Evolutionary conservation across 37 sponge, comb jelly and placozoan species (phyloP).

Genomic region (Trichoplax adhaerens): DNA sequence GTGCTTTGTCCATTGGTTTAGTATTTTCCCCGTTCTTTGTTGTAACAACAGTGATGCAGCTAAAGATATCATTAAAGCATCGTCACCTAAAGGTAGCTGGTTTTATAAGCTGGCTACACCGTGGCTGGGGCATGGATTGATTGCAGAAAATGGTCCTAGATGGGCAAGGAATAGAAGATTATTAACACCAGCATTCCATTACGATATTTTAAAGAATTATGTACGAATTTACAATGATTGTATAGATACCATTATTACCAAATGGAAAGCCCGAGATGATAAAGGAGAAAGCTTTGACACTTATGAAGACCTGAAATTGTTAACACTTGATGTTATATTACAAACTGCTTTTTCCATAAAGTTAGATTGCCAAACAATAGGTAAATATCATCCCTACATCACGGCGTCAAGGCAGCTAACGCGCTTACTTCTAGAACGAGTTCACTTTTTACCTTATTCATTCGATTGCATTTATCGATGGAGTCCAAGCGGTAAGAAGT

Average conservation of each 20-base stretch:
- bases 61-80: too few species aligned
- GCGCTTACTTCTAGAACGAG: too few species aligned
- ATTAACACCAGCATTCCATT: slow-evolving; percentile 71
- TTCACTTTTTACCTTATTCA: too few species aligned
- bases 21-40: too few species aligned
- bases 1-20: too few species aligned
- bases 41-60: too few species aligned
- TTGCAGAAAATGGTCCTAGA: slow-evolving; percentile 43
- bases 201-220: slow-evolving; percentile 52
- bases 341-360: slow-evolving; percentile 48
- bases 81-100: too few species aligned
- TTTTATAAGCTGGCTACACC: too few species aligned
- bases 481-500: too few species aligned
- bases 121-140: slow-evolving; percentile 19
- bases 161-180: slow-evolving; percentile 55
- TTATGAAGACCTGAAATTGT: slow-evolving; percentile 22
- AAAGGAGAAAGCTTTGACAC: slow-evolving; percentile 15
- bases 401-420: too few species aligned
- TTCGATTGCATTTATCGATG: too few species aligned
- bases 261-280: slow-evolving; percentile 14
- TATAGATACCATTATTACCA: slow-evolving; percentile 15
- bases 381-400: too few species aligned
- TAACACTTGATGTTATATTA: slow-evolving; percentile 54
- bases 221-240: slow-evolving; percentile 40
- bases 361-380: slow-evolving; percentile 41